These are phyloP conservation scores for Melanotus villosus DNA, from an alignment of 2,888 invertebrate species.

Conservation along the genomic window DNA sequence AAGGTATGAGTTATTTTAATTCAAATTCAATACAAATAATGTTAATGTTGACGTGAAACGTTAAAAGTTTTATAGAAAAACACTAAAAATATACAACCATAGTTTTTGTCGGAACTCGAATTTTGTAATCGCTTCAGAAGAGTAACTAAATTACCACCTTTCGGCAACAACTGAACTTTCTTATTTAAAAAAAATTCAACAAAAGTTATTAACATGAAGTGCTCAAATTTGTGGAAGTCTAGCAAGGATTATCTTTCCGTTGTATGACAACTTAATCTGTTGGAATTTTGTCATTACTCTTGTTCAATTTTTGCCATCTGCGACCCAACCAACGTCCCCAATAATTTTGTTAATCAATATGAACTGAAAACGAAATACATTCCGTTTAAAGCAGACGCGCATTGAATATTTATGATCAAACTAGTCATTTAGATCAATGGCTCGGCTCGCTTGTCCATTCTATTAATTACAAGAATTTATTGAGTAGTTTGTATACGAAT, in stretches of 20 bases:
- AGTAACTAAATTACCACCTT: too few relatives aligned
- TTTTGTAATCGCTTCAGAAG: too few relatives aligned
- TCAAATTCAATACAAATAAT: too few relatives aligned
- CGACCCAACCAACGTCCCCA: background rate
- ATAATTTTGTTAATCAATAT: constrained; percentile 2
- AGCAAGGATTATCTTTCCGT: constrained; percentile 2
- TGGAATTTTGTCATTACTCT: constrained; percentile 17
- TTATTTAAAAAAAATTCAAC: too few relatives aligned
- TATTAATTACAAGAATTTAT: constrained; percentile 25
- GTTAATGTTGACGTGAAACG: too few relatives aligned
- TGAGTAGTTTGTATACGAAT: background rate
- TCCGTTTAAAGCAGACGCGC: background rate
- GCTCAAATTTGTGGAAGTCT: background rate
- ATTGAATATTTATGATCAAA: constrained; percentile 10
- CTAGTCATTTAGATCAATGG: constrained; percentile 6
- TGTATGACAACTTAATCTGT: constrained; percentile 22
- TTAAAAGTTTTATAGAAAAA: too few relatives aligned
- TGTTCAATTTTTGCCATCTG: constrained; percentile 11
- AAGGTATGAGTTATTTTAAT: too few relatives aligned
- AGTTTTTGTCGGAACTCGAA: too few relatives aligned
- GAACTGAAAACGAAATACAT: background rate
- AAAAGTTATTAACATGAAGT: too few relatives aligned
- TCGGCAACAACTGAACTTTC: too few relatives aligned
- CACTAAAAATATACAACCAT: too few relatives aligned
- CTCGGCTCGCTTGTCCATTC: background rate